Evolutionary conservation across 2,113 vertebrate genomes (phyloP), one percentile per base, ranked within the genome.

Genomic region (Gadus macrocephalus): DNA sequence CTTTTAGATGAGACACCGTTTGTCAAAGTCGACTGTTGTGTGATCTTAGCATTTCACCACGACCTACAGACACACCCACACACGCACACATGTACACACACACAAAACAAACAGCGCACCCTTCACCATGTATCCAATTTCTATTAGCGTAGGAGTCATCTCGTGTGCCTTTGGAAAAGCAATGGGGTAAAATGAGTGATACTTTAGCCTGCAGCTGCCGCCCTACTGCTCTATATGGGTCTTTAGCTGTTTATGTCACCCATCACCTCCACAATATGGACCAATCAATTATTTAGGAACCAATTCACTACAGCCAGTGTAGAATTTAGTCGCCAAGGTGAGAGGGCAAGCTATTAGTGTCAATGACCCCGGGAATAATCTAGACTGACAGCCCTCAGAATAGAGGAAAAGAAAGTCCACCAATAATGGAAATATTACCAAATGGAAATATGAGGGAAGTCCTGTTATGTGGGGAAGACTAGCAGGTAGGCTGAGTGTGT

Each of bases 271-370:
- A 72, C 67, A 75, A 59, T 78, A 81, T 77, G 28, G 72, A 16
- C 71, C 53, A 56, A 78, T 86, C 72, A 80, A 88, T 83, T 81
- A 89, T 86, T 79, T 75, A 87, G 49, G 16, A 15, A 59, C 28
- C 64, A 68, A 64, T 73, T 77, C 69, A 38, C 68, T 63, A 66
- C 31, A 31, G 27, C 22, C 11, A 28, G 66, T 68, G 60, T 68
- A 17, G 63, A 17, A 66, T 70, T 70, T 68, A 68, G 62, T 61
- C 27, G 19, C 65, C 15, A 2, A 58, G 70, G 68, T 76, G 64
- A 71, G 35, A 76, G 20, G 15, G 68, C 68, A 67, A 77, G 66
- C 31, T 35, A 5, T 35, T 35, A 35, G 78, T 69, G 67, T 4
- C 16, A 61, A 28, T 31, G 35, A 22, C 20, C 62, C 25, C 19